Percentiles rank a stretch among this genome's conserved stretches.
Evolutionary conservation across 2,888 invertebrate species (phyloP).

Genomic region (Teleiodes luculella): DNA sequence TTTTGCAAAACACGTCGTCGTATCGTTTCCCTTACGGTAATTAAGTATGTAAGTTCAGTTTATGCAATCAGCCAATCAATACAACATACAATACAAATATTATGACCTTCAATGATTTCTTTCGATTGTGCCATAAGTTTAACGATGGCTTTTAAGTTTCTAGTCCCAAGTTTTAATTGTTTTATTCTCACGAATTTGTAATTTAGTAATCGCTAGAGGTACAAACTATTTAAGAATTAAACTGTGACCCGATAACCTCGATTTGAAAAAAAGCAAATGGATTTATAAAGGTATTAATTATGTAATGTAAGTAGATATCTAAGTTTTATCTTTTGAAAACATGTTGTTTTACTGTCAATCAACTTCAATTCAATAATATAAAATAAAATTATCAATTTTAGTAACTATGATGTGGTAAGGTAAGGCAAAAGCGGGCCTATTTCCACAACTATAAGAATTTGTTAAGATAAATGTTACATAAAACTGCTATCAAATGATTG

Average conservation of each 20-base stretch:
- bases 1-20: not conserved
- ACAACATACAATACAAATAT: not conserved
- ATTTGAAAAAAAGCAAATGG: not conserved
- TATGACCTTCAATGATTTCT: slow-evolving; percentile 2
- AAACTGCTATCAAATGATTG: too few relatives aligned
- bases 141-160: not conserved
- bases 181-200: not conserved
- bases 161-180: not conserved
- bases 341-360: not conserved
- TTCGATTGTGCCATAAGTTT: not conserved
- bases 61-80: not conserved
- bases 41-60: slow-evolving; percentile 7
- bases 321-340: not conserved
- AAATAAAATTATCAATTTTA: too few relatives aligned
- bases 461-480: too few relatives aligned
- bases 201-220: too few relatives aligned
- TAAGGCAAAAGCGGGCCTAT: too few relatives aligned
- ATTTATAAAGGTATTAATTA: too few relatives aligned
- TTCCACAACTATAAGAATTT: too few relatives aligned
- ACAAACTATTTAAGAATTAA: not conserved
- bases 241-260: not conserved
- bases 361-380: slow-evolving; percentile 1
- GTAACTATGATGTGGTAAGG: too few relatives aligned
- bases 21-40: not conserved
- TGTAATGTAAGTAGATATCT: not conserved